phyloP scores from a whole-genome alignment of 1,140 invertebrate species.

The Penaeus indicus region DNA sequence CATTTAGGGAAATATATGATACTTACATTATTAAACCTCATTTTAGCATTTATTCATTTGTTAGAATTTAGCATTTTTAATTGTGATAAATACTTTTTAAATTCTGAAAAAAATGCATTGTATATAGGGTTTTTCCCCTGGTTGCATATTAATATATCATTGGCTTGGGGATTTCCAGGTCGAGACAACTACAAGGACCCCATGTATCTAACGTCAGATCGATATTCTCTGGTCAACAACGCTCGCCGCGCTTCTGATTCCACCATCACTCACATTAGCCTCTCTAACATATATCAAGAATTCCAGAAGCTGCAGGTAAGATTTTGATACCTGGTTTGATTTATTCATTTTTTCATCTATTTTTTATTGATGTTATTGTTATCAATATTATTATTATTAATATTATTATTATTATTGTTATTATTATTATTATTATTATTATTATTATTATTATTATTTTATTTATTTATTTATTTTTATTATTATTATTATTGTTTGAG shows the following conservation, averaged over 20 bases:
- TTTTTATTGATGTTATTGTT: conserved; percentile 66
- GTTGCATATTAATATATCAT: no score
- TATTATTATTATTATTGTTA: conserved; percentile 67
- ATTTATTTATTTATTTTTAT: conserved; percentile 69
- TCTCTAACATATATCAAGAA: conserved; percentile 73
- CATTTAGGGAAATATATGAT: no score
- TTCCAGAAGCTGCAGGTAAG: conserved; percentile 69
- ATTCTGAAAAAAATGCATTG: no score
- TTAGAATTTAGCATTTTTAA: no score
- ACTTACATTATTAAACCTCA: no score
- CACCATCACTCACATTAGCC: conserved; percentile 69
- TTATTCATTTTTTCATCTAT: background rate
- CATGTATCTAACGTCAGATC: conserved; percentile 77
- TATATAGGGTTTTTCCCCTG: no score
- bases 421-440: conserved; percentile 63
- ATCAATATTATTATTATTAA: no score
- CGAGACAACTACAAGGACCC: conserved; percentile 75
- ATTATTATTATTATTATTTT: conserved; percentile 67
- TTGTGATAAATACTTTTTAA: no score
- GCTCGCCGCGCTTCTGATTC: conserved; percentile 88
- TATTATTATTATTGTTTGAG: background rate
- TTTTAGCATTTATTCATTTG: no score
- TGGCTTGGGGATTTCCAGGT: conserved; percentile 68
- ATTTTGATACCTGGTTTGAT: background rate
- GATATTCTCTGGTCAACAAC: conserved; percentile 80